Evolutionary conservation across 2,888 invertebrate genomes (phyloP).

Genomic region (Pyrgus malvae): DNA sequence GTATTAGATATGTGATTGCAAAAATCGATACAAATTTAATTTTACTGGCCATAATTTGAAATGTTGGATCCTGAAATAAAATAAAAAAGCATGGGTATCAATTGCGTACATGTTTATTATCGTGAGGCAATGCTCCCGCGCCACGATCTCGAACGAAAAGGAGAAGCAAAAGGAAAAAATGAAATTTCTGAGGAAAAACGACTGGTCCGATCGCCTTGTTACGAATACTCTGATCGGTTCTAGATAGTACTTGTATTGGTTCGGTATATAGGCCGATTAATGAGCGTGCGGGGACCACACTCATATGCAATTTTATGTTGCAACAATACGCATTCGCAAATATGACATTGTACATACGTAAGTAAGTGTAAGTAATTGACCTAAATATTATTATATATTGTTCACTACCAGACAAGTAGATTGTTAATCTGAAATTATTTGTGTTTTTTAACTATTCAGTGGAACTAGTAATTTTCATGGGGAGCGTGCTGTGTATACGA

Average conservation of each 20-base stretch:
- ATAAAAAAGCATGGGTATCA: conserved; percentile 20
- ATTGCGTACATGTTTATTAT: conserved; percentile 54
- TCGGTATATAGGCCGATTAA: background rate
- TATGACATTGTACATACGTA: too few species aligned
- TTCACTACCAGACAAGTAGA: too few species aligned
- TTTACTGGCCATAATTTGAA: background rate
- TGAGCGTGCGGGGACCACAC: too few species aligned
- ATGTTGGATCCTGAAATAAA: conserved; percentile 11
- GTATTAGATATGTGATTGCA: background rate
- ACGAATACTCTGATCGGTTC: conserved; percentile 51
- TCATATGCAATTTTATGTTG: too few species aligned
- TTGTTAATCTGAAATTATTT: too few species aligned
- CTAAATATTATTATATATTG: too few species aligned
- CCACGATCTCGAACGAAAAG: conserved; percentile 55
- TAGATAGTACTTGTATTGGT: conserved; percentile 25
- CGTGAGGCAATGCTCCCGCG: conserved; percentile 72
- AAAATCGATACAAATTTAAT: conserved; percentile 2
- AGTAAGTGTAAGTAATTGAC: too few species aligned
- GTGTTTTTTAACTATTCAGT: too few species aligned
- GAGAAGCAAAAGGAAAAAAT: conserved; percentile 52
- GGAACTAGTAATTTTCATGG: too few species aligned
- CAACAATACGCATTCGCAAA: too few species aligned
- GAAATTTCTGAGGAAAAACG: conserved; percentile 68
- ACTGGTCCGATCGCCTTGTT: conserved; percentile 62
- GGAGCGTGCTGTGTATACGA: too few species aligned